Percentiles rank a stretch among this genome's conserved stretches.
These are phyloP conservation scores for Linhomoeus sp. DNA, from an alignment of 2,888 invertebrate genomes.

Conservation along the genomic window DNA sequence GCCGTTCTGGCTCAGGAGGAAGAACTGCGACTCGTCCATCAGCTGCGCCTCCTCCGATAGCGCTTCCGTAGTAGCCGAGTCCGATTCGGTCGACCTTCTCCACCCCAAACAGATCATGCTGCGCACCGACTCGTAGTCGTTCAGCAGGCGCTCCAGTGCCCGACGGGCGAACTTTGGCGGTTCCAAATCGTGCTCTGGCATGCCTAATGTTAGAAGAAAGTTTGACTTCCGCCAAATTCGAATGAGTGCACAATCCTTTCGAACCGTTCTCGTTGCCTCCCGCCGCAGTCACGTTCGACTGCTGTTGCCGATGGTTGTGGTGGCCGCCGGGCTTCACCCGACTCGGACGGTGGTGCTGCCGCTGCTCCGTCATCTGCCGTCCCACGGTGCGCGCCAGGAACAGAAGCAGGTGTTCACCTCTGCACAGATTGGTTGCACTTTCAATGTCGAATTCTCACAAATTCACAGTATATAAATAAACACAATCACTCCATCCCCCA, in stretches of 20 bases:
- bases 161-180: constrained; percentile 74
- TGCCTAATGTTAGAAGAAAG: constrained; percentile 36
- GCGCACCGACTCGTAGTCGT: constrained; percentile 80
- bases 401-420: constrained; percentile 83
- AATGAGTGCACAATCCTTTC: no score
- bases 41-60: neutral
- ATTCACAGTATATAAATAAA: no score
- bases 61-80: no score
- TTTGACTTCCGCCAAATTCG: no score
- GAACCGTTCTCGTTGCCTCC: neutral
- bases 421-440: constrained; percentile 26
- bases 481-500: constrained; percentile 17
- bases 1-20: constrained; percentile 61
- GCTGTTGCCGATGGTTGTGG: no score
- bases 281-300: no score
- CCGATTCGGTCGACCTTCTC: no score
- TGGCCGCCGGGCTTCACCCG: neutral
- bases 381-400: constrained; percentile 95
- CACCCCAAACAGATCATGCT: constrained; percentile 64
- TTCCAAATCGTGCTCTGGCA: constrained; percentile 93
- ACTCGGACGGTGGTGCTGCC: constrained; percentile 48
- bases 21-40: constrained; percentile 40
- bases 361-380: constrained; percentile 76
- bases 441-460: neutral
- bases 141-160: constrained; percentile 66